phyloP scores from a whole-genome alignment of 2,888 invertebrate genomes.

The Seira musarum region DNA sequence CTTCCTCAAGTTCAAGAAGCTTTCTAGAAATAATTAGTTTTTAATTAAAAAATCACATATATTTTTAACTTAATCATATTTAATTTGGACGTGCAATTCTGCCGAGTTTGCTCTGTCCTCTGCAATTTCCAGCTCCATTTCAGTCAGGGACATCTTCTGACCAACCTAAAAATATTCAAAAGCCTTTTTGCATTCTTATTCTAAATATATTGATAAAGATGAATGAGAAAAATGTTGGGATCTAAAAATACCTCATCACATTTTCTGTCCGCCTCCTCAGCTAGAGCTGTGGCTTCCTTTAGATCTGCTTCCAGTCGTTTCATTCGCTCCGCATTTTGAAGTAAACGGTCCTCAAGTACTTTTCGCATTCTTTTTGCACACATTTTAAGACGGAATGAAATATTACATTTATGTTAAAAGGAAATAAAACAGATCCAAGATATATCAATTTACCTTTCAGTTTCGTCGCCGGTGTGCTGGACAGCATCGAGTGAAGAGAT shows the following conservation, averaged over 20 bases:
- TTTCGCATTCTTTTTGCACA: conserved; percentile 79
- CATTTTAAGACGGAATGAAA: neutral
- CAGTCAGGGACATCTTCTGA: conserved; percentile 78
- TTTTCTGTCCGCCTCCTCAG: conserved; percentile 77
- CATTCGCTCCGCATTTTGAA: conserved; percentile 78
- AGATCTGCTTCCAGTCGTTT: conserved; percentile 76
- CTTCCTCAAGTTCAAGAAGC: conserved; percentile 78
- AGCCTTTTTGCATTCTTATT: too few relatives aligned
- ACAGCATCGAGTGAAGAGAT: conserved; percentile 77
- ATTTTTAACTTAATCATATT: too few relatives aligned
- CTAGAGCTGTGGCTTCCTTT: conserved; percentile 77
- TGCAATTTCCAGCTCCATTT: conserved; percentile 77
- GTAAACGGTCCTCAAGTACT: conserved; percentile 79
- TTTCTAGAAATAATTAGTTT: conserved; percentile 77
- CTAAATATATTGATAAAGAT: too few relatives aligned
- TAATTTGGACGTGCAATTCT: conserved; percentile 73
- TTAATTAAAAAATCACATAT: too few relatives aligned
- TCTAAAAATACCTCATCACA: conserved; percentile 77
- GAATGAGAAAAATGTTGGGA: too few relatives aligned
- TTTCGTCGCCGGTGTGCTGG: conserved; percentile 78
- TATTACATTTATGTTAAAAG: too few relatives aligned
- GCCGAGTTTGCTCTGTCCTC: conserved; percentile 77
- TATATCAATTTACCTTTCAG: conserved; percentile 77
- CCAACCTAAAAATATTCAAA: conserved; percentile 73
- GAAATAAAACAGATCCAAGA: too few relatives aligned